phyloP scores from a whole-genome alignment of 2,113 vertebrate genomes.

The Tangachromis dhanisi region DNA sequence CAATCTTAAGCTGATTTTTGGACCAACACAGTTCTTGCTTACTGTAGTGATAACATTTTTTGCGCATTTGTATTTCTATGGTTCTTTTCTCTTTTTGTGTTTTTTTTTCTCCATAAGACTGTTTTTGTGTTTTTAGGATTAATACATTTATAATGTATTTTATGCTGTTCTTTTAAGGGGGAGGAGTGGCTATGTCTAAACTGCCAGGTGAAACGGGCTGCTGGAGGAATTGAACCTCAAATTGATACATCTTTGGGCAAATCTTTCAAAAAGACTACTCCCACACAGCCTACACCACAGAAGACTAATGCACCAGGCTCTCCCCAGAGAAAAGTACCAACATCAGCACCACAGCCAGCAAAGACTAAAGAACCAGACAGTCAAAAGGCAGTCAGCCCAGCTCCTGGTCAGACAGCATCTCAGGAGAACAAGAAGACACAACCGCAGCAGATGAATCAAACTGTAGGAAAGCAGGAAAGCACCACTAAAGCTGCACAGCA shows the following conservation, averaged over 20 bases:
- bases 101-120: not conserved
- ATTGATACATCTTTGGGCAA: not conserved
- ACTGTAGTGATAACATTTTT: not conserved
- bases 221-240: conserved; percentile 73
- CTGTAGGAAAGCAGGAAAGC: conserved; percentile 50
- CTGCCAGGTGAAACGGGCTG: conserved; percentile 90
- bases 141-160: not conserved
- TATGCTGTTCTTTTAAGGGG: conserved; percentile 68
- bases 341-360: conserved; percentile 22
- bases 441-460: conserved; percentile 16
- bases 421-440: conserved; percentile 35
- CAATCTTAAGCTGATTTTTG: not conserved
- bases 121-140: not conserved
- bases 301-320: conserved; percentile 58
- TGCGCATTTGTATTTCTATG: not conserved
- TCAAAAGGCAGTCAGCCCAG: conserved; percentile 8
- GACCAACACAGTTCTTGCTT: not conserved
- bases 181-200: conserved; percentile 95
- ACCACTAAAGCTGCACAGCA: conserved; percentile 34
- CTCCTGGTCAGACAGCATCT: conserved; percentile 47
- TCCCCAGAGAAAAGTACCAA: conserved; percentile 35
- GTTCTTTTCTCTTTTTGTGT: not conserved
- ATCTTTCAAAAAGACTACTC: conserved; percentile 3
- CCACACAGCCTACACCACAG: not conserved
- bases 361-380: conserved; percentile 30